phyloP scores from a whole-genome alignment of 2,888 invertebrate species.

The Phengaris arion region DNA sequence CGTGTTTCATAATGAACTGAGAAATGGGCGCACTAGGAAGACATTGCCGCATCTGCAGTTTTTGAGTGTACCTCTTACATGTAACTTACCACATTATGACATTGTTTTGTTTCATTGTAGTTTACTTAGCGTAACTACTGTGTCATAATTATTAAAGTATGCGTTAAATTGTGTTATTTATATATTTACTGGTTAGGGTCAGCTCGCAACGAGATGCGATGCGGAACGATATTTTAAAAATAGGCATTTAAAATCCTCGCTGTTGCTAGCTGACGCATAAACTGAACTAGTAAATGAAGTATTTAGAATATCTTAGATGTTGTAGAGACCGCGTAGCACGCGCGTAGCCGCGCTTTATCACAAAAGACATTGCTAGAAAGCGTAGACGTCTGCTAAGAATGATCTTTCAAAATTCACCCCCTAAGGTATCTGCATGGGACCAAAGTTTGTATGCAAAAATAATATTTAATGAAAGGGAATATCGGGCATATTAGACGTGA shows the following conservation, averaged over 20 bases:
- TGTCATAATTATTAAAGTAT: background rate
- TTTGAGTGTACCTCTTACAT: conserved; percentile 8
- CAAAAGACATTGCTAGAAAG: background rate
- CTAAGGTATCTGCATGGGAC: too few relatives aligned
- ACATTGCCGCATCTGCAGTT: conserved; percentile 21
- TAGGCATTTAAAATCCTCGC: too few relatives aligned
- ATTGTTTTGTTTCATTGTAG: conserved; percentile 5
- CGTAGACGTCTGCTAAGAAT: background rate
- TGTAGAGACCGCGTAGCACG: background rate
- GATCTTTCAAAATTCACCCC: too few relatives aligned
- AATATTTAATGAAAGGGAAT: too few relatives aligned
- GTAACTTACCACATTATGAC: conserved; percentile 3
- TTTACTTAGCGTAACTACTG: background rate
- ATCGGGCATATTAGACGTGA: too few relatives aligned
- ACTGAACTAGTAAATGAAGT: background rate
- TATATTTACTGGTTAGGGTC: background rate
- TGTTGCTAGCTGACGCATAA: too few relatives aligned
- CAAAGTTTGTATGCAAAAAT: too few relatives aligned
- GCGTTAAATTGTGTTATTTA: background rate
- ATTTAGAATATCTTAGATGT: background rate
- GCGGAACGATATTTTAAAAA: too few relatives aligned
- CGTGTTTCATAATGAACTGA: conserved; percentile 9
- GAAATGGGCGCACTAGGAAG: background rate
- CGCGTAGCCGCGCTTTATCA: background rate
- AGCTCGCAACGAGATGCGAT: too few relatives aligned